These are phyloP conservation scores for Ondatra zibethicus DNA, from an alignment of 2,113 vertebrate species.

Conservation along the genomic window DNA sequence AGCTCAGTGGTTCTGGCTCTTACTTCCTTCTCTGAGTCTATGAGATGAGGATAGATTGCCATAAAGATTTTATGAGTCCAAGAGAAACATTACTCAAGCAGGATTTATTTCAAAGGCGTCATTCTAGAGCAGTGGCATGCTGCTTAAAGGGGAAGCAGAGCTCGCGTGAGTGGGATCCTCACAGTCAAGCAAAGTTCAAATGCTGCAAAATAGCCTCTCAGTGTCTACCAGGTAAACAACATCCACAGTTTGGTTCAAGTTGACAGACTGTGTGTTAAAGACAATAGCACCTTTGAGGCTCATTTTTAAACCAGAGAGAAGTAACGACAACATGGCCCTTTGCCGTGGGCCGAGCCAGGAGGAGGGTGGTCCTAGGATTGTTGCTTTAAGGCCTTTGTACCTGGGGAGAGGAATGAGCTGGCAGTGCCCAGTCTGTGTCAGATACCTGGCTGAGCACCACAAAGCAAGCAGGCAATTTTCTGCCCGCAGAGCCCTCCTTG, in stretches of 20 bases:
- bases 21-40: slow-evolving; percentile 50
- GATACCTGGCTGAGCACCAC: background rate
- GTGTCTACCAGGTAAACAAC: slow-evolving; percentile 36
- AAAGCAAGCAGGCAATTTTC: background rate
- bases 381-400: background rate
- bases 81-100: slow-evolving; percentile 77
- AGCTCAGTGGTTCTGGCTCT: slow-evolving; percentile 48
- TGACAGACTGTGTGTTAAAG: slow-evolving; percentile 31
- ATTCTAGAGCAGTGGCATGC: slow-evolving; percentile 45
- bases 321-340: background rate
- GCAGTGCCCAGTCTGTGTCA: background rate
- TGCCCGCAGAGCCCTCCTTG: background rate
- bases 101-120: slow-evolving; percentile 74
- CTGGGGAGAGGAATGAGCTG: background rate
- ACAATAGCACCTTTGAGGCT: background rate
- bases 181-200: slow-evolving; percentile 47
- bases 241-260: slow-evolving; percentile 58
- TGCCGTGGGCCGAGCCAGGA: background rate
- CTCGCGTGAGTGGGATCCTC: slow-evolving; percentile 49
- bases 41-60: slow-evolving; percentile 65
- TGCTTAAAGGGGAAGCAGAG: slow-evolving; percentile 66
- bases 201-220: slow-evolving; percentile 34
- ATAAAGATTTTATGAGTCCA: slow-evolving; percentile 80
- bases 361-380: background rate
- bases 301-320: slow-evolving; percentile 23